A percentile compares a stretch with the other conserved stretches of the same genome.
These are phyloP conservation scores for Ahaetulla prasina DNA, from an alignment of 2,113 vertebrate species.

Conservation along the genomic window DNA sequence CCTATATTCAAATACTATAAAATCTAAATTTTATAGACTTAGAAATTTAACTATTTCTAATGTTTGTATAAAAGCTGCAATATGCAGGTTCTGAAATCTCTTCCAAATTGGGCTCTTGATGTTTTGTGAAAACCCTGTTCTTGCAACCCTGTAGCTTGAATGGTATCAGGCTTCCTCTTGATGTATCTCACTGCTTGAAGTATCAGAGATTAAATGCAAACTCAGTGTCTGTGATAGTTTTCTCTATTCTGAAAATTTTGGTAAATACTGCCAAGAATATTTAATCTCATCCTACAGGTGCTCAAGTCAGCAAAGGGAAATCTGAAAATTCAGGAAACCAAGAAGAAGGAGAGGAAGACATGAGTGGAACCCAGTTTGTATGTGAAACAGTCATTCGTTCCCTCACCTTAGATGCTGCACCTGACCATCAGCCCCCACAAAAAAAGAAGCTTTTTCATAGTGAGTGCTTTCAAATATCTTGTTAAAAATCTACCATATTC, in stretches of 20 bases:
- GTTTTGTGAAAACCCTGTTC: neutral
- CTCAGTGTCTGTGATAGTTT: neutral
- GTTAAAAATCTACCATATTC: neutral
- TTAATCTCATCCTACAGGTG: constrained; percentile 29
- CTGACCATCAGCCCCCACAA: constrained; percentile 83
- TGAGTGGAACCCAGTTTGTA: constrained; percentile 96
- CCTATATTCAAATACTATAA: neutral
- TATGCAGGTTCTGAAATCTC: neutral
- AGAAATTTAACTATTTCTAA: neutral
- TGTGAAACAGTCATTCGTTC: constrained; percentile 98
- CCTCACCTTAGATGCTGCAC: constrained; percentile 90
- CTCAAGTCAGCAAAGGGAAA: constrained; percentile 31
- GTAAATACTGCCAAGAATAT: neutral
- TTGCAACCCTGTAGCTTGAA: neutral
- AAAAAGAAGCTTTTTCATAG: constrained; percentile 64
- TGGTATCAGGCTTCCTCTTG: neutral
- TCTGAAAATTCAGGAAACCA: constrained; percentile 55
- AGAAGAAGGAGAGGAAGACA: constrained; percentile 89
- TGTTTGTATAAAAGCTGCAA: neutral
- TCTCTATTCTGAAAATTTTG: neutral
- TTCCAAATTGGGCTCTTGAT: neutral
- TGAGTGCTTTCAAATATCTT: constrained; percentile 40
- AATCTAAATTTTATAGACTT: neutral
- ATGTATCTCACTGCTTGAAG: neutral
- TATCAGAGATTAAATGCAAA: neutral